Evolutionary conservation across 2,113 vertebrate genomes (phyloP), one percentile per base, ranked within the genome.

Genomic region (Embiotoca jacksoni): DNA sequence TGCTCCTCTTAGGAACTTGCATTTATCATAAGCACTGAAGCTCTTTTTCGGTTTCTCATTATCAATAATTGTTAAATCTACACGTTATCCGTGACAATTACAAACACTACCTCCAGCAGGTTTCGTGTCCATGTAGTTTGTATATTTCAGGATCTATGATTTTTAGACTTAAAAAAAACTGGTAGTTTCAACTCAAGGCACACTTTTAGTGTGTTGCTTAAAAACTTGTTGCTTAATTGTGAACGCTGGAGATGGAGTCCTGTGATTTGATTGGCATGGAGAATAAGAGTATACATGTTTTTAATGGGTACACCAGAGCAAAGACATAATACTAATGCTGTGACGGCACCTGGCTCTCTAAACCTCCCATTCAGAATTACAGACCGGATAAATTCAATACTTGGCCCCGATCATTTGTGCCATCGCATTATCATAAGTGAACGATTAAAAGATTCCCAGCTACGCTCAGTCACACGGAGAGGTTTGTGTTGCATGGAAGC

Each of bases 361-460:
- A 62, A 80, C 30, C 41, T 62, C 41, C 36, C 35, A 68, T 75
- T 83, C 46, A 53, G 44, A 70, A 41, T 49, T 52, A 76, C 53
- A 82, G 81, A 73, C 10, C 30, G 31, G 79, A 68, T 58, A 63
- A 72, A 75, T 80, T 63, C 32, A 49, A 23, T 63, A 54, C 30
- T 62, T 65, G 53, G 70, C 62, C 70, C 75, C 75, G 84, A 87
- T 91, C 49, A 75, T 78, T 79, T 72, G 56, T 2, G 11, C 73
- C 74, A 69, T n/a, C 56, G 58, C 16, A 91, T 90, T 64, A 86
- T 80, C 49, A 31, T 78, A 73, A 85, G 73, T 65, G 70, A 84
- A 77, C 75, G 75, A 87, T 86, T 81, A 82, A 87, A 88, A 83
- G 79, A 83, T 60, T 84, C 52, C 58, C 52, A 50, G 73, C 67